Evolutionary conservation across 1,140 invertebrate species (phyloP).

Genomic region (Cyclargus thomasi): DNA sequence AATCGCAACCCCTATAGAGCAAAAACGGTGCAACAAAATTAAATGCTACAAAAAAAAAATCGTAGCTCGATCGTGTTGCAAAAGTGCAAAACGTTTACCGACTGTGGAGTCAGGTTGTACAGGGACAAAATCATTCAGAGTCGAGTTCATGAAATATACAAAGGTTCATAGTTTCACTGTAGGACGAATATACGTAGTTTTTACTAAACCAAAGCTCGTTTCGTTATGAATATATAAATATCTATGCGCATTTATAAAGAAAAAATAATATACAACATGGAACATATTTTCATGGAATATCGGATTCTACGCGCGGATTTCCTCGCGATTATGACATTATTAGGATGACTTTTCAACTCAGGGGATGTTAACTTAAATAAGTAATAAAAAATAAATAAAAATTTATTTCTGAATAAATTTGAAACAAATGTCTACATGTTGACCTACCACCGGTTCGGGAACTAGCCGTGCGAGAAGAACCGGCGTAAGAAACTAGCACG

Average conservation of each 20-base stretch:
- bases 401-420: too few relatives aligned
- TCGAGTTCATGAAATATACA: neutral
- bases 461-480: too few relatives aligned
- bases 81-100: neutral
- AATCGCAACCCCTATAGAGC: neutral
- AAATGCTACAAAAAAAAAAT: neutral
- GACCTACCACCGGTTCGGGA: too few relatives aligned
- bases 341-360: too few relatives aligned
- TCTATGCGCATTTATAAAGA: neutral
- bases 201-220: neutral
- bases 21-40: neutral
- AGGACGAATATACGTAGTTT: neutral
- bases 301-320: too few relatives aligned
- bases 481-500: too few relatives aligned
- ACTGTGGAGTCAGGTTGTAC: neutral
- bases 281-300: too few relatives aligned
- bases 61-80: neutral
- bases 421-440: too few relatives aligned
- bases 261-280: neutral
- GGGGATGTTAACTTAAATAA: too few relatives aligned
- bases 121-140: neutral
- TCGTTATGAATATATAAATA: neutral
- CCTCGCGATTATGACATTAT: too few relatives aligned
- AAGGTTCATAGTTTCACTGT: neutral
- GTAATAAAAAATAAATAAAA: too few relatives aligned